A percentile compares a stretch with the other conserved stretches of the same genome.
phyloP scores from a whole-genome alignment of 2,888 invertebrate genomes.

The Melitaea athalia region DNA sequence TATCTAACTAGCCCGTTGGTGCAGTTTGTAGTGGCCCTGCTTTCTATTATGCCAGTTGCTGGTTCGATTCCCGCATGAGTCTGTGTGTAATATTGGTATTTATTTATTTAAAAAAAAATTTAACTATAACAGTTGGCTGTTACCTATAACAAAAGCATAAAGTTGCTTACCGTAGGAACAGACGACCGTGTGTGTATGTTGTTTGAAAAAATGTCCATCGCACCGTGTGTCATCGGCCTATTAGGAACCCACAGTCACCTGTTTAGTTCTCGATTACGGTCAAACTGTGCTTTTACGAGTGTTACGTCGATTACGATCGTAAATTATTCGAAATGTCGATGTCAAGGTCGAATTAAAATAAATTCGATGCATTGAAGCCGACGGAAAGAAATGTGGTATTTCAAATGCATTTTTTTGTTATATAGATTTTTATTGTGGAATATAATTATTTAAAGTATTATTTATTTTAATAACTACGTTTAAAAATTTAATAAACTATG shows the following conservation, averaged over 20 bases:
- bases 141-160: too few relatives aligned
- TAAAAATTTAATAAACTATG: too few relatives aligned
- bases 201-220: not conserved
- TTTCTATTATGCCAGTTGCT: too few relatives aligned
- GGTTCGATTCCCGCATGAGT: too few relatives aligned
- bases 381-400: conserved; percentile 1
- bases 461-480: too few relatives aligned
- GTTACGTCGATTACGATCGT: conserved; percentile 45
- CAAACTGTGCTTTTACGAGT: conserved; percentile 46
- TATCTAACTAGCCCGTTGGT: not conserved
- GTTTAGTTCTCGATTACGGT: conserved; percentile 40
- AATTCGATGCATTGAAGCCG: conserved; percentile 19
- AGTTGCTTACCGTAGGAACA: too few relatives aligned
- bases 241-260: conserved; percentile 10
- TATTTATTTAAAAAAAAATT: too few relatives aligned
- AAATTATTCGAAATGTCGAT: conserved; percentile 42
- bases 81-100: too few relatives aligned
- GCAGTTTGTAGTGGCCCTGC: too few relatives aligned
- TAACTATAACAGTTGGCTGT: too few relatives aligned
- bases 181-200: too few relatives aligned
- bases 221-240: conserved; percentile 13
- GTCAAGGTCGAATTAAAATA: conserved; percentile 38
- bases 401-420: not conserved
- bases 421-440: not conserved
- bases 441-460: too few relatives aligned